phyloP scores from a whole-genome alignment of 2,113 vertebrate species.

The Neodontobutis hainanensis region DNA sequence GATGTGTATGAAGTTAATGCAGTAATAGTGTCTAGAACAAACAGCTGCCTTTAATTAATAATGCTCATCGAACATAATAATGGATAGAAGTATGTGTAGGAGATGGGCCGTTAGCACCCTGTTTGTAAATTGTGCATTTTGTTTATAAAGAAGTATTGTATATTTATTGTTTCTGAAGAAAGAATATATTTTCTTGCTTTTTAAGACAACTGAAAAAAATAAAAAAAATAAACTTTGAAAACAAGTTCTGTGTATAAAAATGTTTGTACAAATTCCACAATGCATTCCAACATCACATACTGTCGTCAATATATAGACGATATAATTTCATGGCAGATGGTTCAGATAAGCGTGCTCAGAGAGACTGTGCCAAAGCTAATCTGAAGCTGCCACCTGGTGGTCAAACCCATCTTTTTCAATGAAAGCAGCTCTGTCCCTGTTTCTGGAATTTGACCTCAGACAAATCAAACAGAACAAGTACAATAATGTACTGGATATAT shows the following conservation, averaged over 20 bases:
- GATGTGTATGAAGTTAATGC: constrained; percentile 27
- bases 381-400: neutral
- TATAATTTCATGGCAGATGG: no score
- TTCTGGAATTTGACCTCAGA: no score
- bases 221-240: constrained; percentile 66
- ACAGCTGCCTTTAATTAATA: constrained; percentile 55
- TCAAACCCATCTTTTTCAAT: no score
- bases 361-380: neutral
- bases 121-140: constrained; percentile 91
- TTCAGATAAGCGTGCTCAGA: no score
- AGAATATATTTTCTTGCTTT: constrained; percentile 92
- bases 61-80: constrained; percentile 62
- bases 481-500: no score
- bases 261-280: neutral
- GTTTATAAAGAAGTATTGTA: constrained; percentile 93
- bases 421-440: no score
- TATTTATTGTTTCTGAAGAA: constrained; percentile 95
- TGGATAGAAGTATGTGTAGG: constrained; percentile 45
- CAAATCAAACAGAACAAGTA: no score
- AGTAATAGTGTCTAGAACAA: constrained; percentile 48
- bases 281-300: neutral
- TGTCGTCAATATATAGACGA: no score
- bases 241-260: neutral
- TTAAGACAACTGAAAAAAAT: constrained; percentile 70
- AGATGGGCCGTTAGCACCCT: constrained; percentile 33